Evolutionary conservation across 2,888 invertebrate species (phyloP).

Genomic region (Bellardia bayeri): DNA sequence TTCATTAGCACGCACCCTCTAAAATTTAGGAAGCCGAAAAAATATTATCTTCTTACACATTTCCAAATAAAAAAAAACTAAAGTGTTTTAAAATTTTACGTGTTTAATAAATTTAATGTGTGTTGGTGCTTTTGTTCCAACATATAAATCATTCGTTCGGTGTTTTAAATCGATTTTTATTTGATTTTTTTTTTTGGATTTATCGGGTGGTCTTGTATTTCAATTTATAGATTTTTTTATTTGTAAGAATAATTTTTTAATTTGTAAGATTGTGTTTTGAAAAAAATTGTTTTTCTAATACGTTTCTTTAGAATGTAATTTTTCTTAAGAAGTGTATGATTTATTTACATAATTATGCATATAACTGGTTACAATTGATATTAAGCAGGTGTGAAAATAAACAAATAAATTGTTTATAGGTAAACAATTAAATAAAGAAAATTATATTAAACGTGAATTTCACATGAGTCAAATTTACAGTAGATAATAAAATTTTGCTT

Average conservation of each 20-base stretch:
- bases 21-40: background rate
- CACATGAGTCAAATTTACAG: background rate
- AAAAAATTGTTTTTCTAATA: background rate
- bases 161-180: constrained; percentile 41
- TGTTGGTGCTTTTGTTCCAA: background rate
- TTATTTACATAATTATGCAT: constrained; percentile 26
- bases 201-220: constrained; percentile 51
- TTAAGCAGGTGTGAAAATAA: constrained; percentile 25
- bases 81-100: constrained; percentile 13
- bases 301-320: background rate
- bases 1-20: constrained; percentile 51
- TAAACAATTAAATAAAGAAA: background rate
- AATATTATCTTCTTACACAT: constrained; percentile 17
- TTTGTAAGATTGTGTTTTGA: background rate
- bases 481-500: no score
- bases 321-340: constrained; percentile 1
- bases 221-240: background rate
- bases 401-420: constrained; percentile 8
- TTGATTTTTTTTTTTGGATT: constrained; percentile 21
- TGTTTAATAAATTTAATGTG: constrained; percentile 42
- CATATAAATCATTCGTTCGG: constrained; percentile 51
- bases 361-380: constrained; percentile 25
- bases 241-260: background rate
- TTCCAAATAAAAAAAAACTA: background rate
- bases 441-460: background rate